Percentiles rank a stretch among this genome's conserved stretches.
Conservation (phyloP, 2,113 vertebrate species). For the Bos javanicus region DNA sequence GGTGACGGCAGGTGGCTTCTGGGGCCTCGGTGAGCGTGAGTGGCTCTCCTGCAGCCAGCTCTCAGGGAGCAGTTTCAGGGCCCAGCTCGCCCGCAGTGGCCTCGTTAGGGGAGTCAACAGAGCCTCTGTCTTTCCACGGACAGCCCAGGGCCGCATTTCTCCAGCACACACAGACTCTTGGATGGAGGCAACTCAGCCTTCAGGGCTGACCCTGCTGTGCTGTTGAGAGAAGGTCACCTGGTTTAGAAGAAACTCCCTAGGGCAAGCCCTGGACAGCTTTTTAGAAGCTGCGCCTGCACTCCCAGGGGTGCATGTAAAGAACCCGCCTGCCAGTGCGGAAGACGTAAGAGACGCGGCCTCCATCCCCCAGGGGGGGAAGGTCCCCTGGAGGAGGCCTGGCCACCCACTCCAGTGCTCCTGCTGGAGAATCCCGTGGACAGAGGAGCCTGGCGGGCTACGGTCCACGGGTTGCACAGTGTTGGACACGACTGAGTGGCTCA, state of each 20-base stretch:
- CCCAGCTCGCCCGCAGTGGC: neutral
- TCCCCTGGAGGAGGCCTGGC: neutral
- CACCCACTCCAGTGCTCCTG: neutral
- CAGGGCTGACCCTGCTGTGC: neutral
- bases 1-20: neutral
- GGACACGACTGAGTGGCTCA: rapidly evolving
- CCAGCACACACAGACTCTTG: neutral
- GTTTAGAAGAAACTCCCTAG: neutral
- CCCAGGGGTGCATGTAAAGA: rapidly evolving
- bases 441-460: neutral
- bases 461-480: rapidly evolving
- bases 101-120: neutral
- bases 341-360: neutral
- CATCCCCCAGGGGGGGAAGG: neutral
- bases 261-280: neutral
- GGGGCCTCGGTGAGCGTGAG: neutral
- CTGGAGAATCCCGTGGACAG: neutral
- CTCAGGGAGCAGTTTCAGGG: neutral
- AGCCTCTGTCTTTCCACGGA: neutral
- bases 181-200: neutral
- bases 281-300: neutral
- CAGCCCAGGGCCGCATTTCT: neutral
- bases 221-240: neutral
- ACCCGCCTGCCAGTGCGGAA: neutral
- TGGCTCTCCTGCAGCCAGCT: neutral